These are phyloP conservation scores for Achatina immaculata DNA, from an alignment of 1,140 invertebrate genomes.

Conservation along the genomic window DNA sequence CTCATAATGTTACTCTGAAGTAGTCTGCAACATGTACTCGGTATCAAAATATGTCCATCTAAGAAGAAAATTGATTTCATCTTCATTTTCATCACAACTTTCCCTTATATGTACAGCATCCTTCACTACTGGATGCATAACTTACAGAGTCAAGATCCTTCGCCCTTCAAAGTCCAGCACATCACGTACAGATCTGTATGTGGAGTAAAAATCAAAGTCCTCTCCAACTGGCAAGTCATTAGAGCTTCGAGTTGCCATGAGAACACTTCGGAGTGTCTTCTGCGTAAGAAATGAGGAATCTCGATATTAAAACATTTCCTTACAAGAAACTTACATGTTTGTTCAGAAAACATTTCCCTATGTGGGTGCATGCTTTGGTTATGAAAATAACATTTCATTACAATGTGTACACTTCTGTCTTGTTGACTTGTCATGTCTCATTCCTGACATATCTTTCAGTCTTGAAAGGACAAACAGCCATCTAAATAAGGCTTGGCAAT, in stretches of 20 bases:
- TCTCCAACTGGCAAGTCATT: slow-evolving; percentile 78
- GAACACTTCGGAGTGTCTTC: slow-evolving; percentile 69
- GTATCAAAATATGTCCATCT: too few relatives aligned
- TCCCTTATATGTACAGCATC: too few relatives aligned
- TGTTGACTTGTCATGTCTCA: background rate
- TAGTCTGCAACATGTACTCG: too few relatives aligned
- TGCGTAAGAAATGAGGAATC: slow-evolving; percentile 47
- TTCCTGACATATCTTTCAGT: background rate
- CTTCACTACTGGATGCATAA: too few relatives aligned
- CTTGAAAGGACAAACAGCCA: background rate
- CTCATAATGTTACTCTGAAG: too few relatives aligned
- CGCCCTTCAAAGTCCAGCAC: slow-evolving; percentile 76
- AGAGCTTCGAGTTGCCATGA: slow-evolving; percentile 77
- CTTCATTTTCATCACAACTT: too few relatives aligned
- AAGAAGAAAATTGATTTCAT: too few relatives aligned
- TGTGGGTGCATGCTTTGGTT: background rate
- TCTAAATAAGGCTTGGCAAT: too few relatives aligned
- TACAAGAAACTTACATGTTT: background rate
- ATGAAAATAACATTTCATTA: background rate
- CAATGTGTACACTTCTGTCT: background rate
- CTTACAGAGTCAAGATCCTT: slow-evolving; percentile 74
- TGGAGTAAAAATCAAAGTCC: slow-evolving; percentile 80
- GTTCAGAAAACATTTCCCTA: background rate
- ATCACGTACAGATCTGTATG: slow-evolving; percentile 79
- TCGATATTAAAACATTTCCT: background rate